These are phyloP conservation scores for Myopa tessellatipennis DNA, from an alignment of 2,888 invertebrate genomes.

Conservation along the genomic window DNA sequence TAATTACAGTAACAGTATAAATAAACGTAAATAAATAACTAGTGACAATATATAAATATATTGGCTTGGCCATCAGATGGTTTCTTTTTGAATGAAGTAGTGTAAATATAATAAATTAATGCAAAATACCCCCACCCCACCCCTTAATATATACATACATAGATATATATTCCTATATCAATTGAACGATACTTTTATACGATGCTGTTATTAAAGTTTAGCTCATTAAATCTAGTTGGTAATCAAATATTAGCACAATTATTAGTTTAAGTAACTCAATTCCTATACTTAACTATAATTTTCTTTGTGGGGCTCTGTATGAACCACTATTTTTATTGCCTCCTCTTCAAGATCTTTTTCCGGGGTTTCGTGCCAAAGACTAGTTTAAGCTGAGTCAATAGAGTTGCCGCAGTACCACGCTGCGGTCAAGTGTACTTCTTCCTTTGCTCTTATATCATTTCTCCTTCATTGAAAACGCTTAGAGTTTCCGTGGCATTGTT, in stretches of 20 bases:
- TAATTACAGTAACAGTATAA: too few relatives aligned
- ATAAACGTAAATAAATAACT: too few relatives aligned
- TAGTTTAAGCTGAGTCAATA: not conserved
- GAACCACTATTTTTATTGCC: not conserved
- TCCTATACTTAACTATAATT: too few relatives aligned
- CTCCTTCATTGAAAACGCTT: constrained; percentile 61
- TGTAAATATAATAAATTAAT: too few relatives aligned
- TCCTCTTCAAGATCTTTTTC: constrained; percentile 8
- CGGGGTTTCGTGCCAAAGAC: constrained; percentile 9
- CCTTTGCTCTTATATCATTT: constrained; percentile 30
- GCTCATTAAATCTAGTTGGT: not conserved
- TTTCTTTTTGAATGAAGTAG: too few relatives aligned
- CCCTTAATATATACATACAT: too few relatives aligned
- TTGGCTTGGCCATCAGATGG: too few relatives aligned
- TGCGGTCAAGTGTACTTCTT: constrained; percentile 30
- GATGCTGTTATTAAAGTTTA: not conserved
- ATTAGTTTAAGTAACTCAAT: not conserved
- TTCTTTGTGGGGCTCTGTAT: not conserved
- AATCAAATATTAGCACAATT: not conserved
- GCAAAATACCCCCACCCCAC: too few relatives aligned
- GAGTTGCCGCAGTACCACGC: constrained; percentile 16
- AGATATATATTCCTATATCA: too few relatives aligned
- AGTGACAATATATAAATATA: too few relatives aligned
- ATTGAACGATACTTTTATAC: too few relatives aligned
- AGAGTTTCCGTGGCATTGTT: constrained; percentile 60